Evolutionary conservation across 2,888 invertebrate species (phyloP), one percentile per base, ranked within the genome.

Genomic region (Uloborus plumipes): DNA sequence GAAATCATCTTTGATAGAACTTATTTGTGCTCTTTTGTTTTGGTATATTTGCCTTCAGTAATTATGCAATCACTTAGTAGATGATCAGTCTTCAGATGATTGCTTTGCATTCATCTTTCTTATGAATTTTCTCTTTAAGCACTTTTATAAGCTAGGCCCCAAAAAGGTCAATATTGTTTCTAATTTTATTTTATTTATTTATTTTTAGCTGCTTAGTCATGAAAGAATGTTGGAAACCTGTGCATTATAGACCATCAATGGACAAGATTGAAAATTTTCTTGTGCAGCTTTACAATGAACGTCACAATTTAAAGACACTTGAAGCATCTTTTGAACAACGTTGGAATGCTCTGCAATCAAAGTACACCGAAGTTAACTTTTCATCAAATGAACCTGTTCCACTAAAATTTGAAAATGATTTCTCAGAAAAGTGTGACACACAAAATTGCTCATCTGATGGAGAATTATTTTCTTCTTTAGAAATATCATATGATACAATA

Each of bases 311-410:
- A 84, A 65, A 70, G 39, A 82, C 79, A 18, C 78, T 88, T 86
- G 80, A 80, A 31, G 91, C 90, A 65, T 92, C 93, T 88, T 95
- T 95, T 88, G 94, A 94, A 86, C 91, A 91, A 61, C 91, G 94
- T 74, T 94, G 94, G 94, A 92, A 93, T 86, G 83, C 87, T 74
- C 84, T 88, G 50, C 85, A 86, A 72, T 86, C 88, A 7, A 73
- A 67, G 15, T n/a, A 20, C 16, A 53, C 39, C 0, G 78, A 83
- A 13, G 20, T 64, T 18, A 69, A 62, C 7, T 50, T 67, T 22
- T 22, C 64, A 39, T 64, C 31, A 26, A 58, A 69, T 58, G 61
- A 62, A 16, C 31, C 39, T 11, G 20, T 64, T 11, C 20, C 70
- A 14, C 49, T 77, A 18, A 73, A 73, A 59, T 76, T 84, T 62